Percentiles rank a stretch among this genome's conserved stretches.
Conservation (phyloP, 1,140 invertebrate genomes). For the Sarcophaga bullata region DNA sequence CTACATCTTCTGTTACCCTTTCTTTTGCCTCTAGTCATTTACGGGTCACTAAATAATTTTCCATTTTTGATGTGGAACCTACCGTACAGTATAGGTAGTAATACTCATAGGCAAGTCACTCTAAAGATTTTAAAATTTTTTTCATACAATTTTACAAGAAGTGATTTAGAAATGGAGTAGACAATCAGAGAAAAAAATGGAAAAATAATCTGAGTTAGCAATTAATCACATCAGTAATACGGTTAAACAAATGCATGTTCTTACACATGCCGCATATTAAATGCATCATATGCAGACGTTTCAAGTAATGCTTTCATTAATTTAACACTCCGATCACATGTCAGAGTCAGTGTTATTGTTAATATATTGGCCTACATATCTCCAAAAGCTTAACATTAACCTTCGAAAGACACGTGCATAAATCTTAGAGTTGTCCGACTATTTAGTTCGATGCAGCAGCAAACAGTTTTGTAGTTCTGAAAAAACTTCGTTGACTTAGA, state of each 20-base stretch:
- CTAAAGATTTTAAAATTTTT: not conserved
- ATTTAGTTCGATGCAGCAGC: no score
- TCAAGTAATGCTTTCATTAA: not conserved
- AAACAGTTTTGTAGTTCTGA: no score
- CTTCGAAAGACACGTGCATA: no score
- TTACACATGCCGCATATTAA: not conserved
- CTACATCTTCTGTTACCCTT: not conserved
- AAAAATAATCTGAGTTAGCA: not conserved
- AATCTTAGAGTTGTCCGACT: no score
- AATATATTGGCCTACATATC: no score
- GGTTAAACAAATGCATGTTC: slow-evolving; percentile 2
- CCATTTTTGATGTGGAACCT: not conserved
- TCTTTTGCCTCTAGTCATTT: slow-evolving; percentile 2
- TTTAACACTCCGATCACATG: no score
- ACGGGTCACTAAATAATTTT: not conserved
- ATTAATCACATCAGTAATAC: slow-evolving; percentile 11
- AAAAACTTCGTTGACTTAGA: no score
- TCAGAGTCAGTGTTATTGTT: no score
- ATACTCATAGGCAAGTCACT: not conserved
- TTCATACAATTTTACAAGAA: not conserved
- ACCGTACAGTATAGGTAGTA: not conserved
- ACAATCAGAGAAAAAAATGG: not conserved
- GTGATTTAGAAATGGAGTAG: not conserved
- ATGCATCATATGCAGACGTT: not conserved
- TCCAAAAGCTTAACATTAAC: no score